Base-by-base conservation (phyloP, 1,140 invertebrate species). In the Anagrus nilaparvatae region DNA sequence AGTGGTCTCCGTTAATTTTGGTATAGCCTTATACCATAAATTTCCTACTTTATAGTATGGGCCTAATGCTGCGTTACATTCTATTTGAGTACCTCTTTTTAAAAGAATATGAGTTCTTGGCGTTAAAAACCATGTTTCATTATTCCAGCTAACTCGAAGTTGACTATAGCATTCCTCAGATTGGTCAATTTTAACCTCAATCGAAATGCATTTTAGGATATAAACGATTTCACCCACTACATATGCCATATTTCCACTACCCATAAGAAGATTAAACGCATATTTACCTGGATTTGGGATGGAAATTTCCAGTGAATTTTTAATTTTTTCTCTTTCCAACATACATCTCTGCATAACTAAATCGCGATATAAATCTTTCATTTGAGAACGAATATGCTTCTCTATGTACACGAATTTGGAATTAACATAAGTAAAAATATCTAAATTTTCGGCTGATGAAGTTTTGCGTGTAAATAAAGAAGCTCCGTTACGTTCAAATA, bases 281-380 rank as follows among this genome's bases (percentile, higher is more conserved):
- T 50, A 50, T 16, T 50, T 37, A 3, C 48, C 48, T 1, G 52
- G 51, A 8, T 21, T 10, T 5, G 33, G 8, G 0, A 46, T 37
- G 2, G 49, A 44, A 0, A 52, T 27, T 5, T 40, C 32, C 5
- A 33, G 12, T 33, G 31, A 14, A 6, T 6, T 6, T 7, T 6
- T 27, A 27, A 6, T 6, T 27, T n/a, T 27, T 27, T 27, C 24
- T 27, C 14, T 33, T 33, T 33, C 40, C 2, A 43, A 4, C 0
- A 24, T 33, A 12, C 47, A 52, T 23, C 35, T 24, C 9, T 52
- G 38, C 13, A 12, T 33, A 7, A 33, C 5, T 4, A 33, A 9
- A 33, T 33, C 31, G 4, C 18, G 14, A 17, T 33, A 33, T 13
- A 33, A 33, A 5, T 33, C 3, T 17, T 19, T 33, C 8, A 19